Evolutionary conservation across 1,140 invertebrate genomes (phyloP).

Genomic region (Micrasema minimum): DNA sequence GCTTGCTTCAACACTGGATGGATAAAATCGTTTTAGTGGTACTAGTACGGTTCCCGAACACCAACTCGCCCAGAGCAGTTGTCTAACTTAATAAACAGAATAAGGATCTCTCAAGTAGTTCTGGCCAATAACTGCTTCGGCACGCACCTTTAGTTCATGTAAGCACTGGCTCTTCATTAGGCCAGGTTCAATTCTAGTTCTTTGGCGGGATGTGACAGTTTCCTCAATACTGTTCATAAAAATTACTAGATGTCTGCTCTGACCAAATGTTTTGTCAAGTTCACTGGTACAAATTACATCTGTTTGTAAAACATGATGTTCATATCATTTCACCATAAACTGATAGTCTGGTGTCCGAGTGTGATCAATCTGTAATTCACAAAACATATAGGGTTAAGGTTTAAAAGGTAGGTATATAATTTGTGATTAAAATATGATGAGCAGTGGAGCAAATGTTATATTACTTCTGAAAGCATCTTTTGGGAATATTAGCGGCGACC

Average conservation of each 20-base stretch:
- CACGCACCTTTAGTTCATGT: slow-evolving; percentile 74
- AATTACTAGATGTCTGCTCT: slow-evolving; percentile 82
- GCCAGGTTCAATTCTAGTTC: slow-evolving; percentile 72
- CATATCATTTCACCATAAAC: slow-evolving; percentile 95
- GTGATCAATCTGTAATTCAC: slow-evolving; percentile 84
- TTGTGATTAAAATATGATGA: no score
- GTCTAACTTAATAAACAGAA: slow-evolving; percentile 96
- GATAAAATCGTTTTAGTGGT: slow-evolving; percentile 93
- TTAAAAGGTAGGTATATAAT: background rate
- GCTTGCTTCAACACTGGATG: slow-evolving; percentile 93
- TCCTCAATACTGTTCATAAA: slow-evolving; percentile 70
- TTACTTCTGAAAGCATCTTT: slow-evolving; percentile 95
- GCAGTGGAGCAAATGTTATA: background rate
- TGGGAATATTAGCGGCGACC: slow-evolving; percentile 94
- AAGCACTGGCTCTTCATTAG: slow-evolving; percentile 67
- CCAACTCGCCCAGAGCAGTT: slow-evolving; percentile 88
- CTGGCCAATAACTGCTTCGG: slow-evolving; percentile 81
- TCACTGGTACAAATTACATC: slow-evolving; percentile 88
- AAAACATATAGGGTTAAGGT: background rate
- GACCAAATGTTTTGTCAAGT: slow-evolving; percentile 89
- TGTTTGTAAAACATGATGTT: slow-evolving; percentile 96
- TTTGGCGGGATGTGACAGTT: slow-evolving; percentile 58
- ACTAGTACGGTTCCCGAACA: slow-evolving; percentile 97
- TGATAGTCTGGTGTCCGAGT: slow-evolving; percentile 93
- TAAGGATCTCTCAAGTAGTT: slow-evolving; percentile 95